These are phyloP conservation scores for Prietella phreatophila DNA, from an alignment of 2,113 vertebrate species.

Conservation along the genomic window DNA sequence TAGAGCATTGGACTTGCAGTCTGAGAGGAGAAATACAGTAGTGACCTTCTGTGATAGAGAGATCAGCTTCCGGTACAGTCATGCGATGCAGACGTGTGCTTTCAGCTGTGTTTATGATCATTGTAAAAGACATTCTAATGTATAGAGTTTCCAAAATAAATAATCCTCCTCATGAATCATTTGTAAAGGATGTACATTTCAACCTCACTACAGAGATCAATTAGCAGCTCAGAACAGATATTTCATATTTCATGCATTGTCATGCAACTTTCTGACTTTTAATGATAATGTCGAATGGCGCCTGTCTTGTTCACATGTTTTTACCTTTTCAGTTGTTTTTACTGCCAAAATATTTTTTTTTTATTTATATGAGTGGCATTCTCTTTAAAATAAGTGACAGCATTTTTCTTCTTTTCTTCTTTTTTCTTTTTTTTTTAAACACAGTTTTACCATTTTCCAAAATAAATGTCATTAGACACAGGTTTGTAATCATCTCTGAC, in stretches of 20 bases:
- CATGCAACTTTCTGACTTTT: not conserved
- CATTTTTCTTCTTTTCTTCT: not conserved
- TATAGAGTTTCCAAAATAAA: not conserved
- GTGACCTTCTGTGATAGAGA: constrained; percentile 19
- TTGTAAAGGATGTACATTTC: constrained; percentile 14
- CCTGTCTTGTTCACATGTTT: not conserved
- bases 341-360: not conserved
- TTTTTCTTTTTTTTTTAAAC: not conserved
- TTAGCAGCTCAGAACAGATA: not conserved
- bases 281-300: constrained; percentile 10
- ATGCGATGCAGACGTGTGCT: not conserved
- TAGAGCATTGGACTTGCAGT: not conserved
- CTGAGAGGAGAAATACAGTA: not conserved
- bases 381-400: not conserved
- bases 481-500: not conserved
- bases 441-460: not conserved
- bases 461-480: not conserved
- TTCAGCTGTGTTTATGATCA: constrained; percentile 16
- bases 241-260: not conserved
- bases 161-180: constrained; percentile 25
- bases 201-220: not conserved
- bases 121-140: constrained; percentile 7
- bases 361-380: not conserved
- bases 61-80: constrained; percentile 13
- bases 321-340: not conserved